These are phyloP conservation scores for Psettodes erumei DNA, from an alignment of 2,113 vertebrate species.

Conservation along the genomic window DNA sequence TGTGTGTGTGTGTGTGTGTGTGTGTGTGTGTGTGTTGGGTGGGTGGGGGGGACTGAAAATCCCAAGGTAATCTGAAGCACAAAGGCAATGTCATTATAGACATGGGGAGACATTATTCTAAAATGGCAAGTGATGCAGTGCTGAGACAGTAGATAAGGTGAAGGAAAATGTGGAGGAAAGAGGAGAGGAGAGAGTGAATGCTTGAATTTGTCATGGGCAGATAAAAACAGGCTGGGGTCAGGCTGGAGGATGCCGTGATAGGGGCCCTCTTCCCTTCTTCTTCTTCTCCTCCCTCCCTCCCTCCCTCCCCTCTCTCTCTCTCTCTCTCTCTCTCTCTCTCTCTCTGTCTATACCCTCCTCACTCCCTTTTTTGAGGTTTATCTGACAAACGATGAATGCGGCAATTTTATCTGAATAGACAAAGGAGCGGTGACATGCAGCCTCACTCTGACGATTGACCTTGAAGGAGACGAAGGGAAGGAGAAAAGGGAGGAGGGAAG, in stretches of 20 bases:
- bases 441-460: slow-evolving; percentile 79
- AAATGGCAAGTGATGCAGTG: slow-evolving; percentile 83
- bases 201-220: slow-evolving; percentile 84
- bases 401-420: slow-evolving; percentile 85
- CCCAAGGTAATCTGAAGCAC: slow-evolving; percentile 83
- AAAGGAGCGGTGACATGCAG: slow-evolving; percentile 80
- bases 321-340: slow-evolving; percentile 13
- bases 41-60: slow-evolving; percentile 63
- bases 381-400: slow-evolving; percentile 84
- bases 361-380: slow-evolving; percentile 79
- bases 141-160: slow-evolving; percentile 84
- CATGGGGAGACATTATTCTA: slow-evolving; percentile 84
- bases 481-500: slow-evolving; percentile 44
- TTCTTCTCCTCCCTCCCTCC: slow-evolving; percentile 12
- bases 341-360: slow-evolving; percentile 44
- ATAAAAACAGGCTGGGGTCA: slow-evolving; percentile 79
- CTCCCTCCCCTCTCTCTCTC: slow-evolving; percentile 51
- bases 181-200: slow-evolving; percentile 73
- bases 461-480: slow-evolving; percentile 77
- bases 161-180: slow-evolving; percentile 78
- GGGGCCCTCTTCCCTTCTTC: slow-evolving; percentile 51
- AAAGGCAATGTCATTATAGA: slow-evolving; percentile 85
- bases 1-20: slow-evolving; percentile 29
- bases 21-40: slow-evolving; percentile 56
- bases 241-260: slow-evolving; percentile 77